phyloP scores from a whole-genome alignment of 2,113 vertebrate species.

The Dipodomys ordii region DNA sequence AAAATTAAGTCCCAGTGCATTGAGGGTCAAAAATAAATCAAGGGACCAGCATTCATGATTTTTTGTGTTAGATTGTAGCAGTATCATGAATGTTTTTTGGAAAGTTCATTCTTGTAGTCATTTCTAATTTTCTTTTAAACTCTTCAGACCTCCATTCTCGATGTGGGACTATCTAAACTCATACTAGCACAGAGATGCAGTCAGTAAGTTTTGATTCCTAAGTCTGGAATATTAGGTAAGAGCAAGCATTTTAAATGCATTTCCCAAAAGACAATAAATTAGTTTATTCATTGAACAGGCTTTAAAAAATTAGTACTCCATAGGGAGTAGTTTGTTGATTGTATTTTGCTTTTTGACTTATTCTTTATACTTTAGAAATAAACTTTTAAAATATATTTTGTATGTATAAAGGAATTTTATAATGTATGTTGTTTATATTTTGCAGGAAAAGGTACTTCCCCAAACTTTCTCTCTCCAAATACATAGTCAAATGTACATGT shows the following conservation, averaged over 20 bases:
- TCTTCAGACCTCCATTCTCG: conserved; percentile 72
- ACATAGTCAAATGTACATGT: fast-evolving
- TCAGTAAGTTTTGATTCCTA: conserved; percentile 79
- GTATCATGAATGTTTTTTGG: conserved; percentile 62
- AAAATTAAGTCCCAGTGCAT: conserved; percentile 30
- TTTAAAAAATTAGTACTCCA: conserved; percentile 55
- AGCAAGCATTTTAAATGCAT: conserved; percentile 73
- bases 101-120: conserved; percentile 66
- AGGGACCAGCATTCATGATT: conserved; percentile 19
- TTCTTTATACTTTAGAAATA: conserved; percentile 47
- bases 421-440: conserved; percentile 17
- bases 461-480: background rate
- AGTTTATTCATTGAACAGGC: conserved; percentile 55
- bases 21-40: conserved; percentile 26
- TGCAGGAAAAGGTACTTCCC: background rate
- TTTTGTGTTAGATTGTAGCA: conserved; percentile 65
- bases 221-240: conserved; percentile 74
- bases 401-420: conserved; percentile 48
- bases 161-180: conserved; percentile 72
- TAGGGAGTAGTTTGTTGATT: conserved; percentile 56
- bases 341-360: conserved; percentile 36
- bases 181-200: conserved; percentile 72
- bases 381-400: background rate
- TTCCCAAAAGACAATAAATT: conserved; percentile 65
- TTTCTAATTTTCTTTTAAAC: conserved; percentile 77